A percentile compares a stretch with the other conserved stretches of the same genome.
Conservation (phyloP, 2,888 invertebrate genomes). For the Microctonus aethiopoides region DNA sequence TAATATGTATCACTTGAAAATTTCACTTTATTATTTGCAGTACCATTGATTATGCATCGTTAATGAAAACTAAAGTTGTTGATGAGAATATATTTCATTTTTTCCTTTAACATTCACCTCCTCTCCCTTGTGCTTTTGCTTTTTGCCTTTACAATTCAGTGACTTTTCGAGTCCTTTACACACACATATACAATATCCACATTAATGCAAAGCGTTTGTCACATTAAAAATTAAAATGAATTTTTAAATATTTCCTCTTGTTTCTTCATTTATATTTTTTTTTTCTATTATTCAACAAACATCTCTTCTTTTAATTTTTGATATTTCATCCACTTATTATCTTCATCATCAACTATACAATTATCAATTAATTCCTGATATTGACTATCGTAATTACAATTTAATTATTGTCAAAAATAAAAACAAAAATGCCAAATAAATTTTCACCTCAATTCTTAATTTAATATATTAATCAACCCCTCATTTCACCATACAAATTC, state of each 20-base stretch:
- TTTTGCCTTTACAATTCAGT: not conserved
- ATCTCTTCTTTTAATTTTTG: too few species aligned
- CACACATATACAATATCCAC: not conserved
- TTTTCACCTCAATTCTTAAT: not conserved
- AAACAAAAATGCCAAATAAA: not conserved
- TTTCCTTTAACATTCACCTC: not conserved
- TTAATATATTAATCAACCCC: not conserved
- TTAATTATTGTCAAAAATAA: not conserved
- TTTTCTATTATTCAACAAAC: too few species aligned
- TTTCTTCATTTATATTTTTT: not conserved
- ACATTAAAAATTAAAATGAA: not conserved
- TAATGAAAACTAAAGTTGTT: slow-evolving; percentile 26
- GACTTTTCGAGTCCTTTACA: not conserved
- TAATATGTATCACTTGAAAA: slow-evolving; percentile 10
- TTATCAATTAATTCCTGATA: not conserved
- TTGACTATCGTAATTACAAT: not conserved
- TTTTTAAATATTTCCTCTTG: not conserved
- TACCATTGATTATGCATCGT: slow-evolving; percentile 20
- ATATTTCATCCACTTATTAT: too few species aligned
- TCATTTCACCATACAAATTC: not conserved
- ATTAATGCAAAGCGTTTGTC: slow-evolving; percentile 5
- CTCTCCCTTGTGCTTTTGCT: not conserved
- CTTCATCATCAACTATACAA: too few species aligned
- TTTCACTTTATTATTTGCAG: slow-evolving; percentile 16
- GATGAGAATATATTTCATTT: slow-evolving; percentile 4